Evolutionary conservation across 2,888 invertebrate species (phyloP).

Genomic region (Suillia variegata): DNA sequence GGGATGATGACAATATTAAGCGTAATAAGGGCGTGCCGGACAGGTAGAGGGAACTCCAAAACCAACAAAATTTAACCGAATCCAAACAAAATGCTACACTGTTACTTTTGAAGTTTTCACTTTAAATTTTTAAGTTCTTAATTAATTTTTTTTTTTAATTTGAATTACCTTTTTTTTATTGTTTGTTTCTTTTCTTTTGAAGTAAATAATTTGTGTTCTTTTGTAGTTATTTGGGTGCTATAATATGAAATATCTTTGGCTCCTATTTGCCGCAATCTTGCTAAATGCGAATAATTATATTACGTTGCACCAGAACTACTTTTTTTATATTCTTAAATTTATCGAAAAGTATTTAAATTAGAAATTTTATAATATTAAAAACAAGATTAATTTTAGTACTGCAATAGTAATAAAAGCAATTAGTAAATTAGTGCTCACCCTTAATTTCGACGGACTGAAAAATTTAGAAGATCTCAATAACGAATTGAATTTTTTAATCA

Average conservation of each 20-base stretch:
- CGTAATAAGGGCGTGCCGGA: slow-evolving; percentile 62
- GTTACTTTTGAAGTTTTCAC: slow-evolving; percentile 13
- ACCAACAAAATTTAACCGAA: slow-evolving; percentile 16
- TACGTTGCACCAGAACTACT: too few species aligned
- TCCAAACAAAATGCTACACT: slow-evolving; percentile 11
- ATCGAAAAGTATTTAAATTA: too few species aligned
- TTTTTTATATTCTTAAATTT: too few species aligned
- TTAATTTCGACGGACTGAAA: too few species aligned
- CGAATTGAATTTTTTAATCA: too few species aligned
- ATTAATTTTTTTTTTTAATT: slow-evolving; percentile 7
- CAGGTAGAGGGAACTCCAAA: slow-evolving; percentile 60
- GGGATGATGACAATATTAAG: slow-evolving; percentile 68
- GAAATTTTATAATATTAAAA: too few species aligned
- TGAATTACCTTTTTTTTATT: slow-evolving; percentile 16
- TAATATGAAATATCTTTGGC: neutral
- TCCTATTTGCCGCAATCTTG: too few species aligned
- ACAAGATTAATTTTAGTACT: too few species aligned
- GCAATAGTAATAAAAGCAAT: too few species aligned
- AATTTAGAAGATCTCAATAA: too few species aligned
- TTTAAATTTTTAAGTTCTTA: slow-evolving; percentile 4
- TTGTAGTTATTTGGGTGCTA: slow-evolving; percentile 2
- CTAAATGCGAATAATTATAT: too few species aligned
- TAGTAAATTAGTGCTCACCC: too few species aligned
- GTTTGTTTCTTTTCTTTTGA: neutral
- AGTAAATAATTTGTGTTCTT: slow-evolving; percentile 13